These are phyloP conservation scores for Corythornis madagascariensis DNA, from an alignment of 2,113 vertebrate species.

Conservation along the genomic window DNA sequence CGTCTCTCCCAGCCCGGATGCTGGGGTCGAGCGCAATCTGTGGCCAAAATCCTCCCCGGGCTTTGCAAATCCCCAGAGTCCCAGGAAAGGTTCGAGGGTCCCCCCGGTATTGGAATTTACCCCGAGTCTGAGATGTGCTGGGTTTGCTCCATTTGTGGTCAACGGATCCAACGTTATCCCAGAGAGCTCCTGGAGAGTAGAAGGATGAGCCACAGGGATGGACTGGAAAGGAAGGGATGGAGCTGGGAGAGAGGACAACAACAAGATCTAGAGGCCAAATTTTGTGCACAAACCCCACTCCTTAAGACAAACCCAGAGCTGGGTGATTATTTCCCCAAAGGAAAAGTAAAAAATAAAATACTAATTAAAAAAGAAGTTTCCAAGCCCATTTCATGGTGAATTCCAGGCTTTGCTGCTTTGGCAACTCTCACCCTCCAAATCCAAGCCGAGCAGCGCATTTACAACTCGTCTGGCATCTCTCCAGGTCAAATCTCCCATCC, in stretches of 20 bases:
- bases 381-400: background rate
- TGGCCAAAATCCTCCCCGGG: background rate
- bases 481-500: background rate
- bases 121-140: fast-evolving
- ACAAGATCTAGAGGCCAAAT: background rate
- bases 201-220: fast-evolving
- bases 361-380: background rate
- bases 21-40: background rate
- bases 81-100: background rate
- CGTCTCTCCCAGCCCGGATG: background rate
- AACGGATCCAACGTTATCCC: background rate
- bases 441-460: background rate
- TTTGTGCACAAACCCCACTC: fast-evolving
- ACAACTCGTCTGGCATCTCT: background rate
- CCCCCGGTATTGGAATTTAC: fast-evolving
- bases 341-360: too few relatives aligned
- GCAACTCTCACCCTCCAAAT: background rate
- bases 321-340: background rate
- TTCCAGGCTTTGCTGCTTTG: background rate
- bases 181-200: background rate
- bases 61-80: background rate
- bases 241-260: background rate
- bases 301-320: fast-evolving
- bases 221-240: background rate
- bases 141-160: fast-evolving